Percentiles rank a stretch among this genome's conserved stretches.
Evolutionary conservation across 2,113 vertebrate genomes (phyloP).

Genomic region (Ammodytes marinus): DNA sequence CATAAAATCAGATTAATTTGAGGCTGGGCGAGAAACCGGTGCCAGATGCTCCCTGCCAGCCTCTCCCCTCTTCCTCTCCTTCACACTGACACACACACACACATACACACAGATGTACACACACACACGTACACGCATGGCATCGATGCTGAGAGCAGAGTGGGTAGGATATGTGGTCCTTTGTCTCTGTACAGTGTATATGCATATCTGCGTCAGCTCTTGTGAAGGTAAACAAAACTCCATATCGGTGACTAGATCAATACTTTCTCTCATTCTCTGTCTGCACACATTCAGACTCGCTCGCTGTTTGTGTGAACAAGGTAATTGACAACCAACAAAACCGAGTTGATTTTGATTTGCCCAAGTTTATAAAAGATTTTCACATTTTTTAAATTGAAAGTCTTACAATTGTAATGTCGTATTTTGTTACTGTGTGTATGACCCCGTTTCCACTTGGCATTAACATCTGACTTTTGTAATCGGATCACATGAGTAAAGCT

Average conservation of each 20-base stretch:
- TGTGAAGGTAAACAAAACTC: slow-evolving; percentile 62
- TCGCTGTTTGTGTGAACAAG: slow-evolving; percentile 3
- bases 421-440: background rate
- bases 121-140: background rate
- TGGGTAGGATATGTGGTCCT: slow-evolving; percentile 23
- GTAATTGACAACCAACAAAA: slow-evolving; percentile 3
- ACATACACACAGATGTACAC: background rate
- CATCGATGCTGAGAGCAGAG: background rate
- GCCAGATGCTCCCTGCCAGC: slow-evolving; percentile 79
- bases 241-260: slow-evolving; percentile 53
- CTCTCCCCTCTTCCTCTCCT: background rate
- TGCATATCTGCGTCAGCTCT: slow-evolving; percentile 52
- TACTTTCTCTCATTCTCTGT: slow-evolving; percentile 43
- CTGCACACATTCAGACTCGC: slow-evolving; percentile 17
- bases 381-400: background rate
- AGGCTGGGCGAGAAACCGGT: slow-evolving; percentile 58
- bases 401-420: background rate
- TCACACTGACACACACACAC: background rate
- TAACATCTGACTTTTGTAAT: too few relatives aligned
- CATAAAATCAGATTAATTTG: slow-evolving; percentile 81
- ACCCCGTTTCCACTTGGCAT: too few relatives aligned
- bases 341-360: slow-evolving; percentile 7
- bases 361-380: background rate
- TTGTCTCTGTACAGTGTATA: slow-evolving; percentile 50
- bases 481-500: too few relatives aligned